Evolutionary conservation across 2,797 vertebrate species (phyloP).

Genomic region (Syngnathus rostellatus): DNA sequence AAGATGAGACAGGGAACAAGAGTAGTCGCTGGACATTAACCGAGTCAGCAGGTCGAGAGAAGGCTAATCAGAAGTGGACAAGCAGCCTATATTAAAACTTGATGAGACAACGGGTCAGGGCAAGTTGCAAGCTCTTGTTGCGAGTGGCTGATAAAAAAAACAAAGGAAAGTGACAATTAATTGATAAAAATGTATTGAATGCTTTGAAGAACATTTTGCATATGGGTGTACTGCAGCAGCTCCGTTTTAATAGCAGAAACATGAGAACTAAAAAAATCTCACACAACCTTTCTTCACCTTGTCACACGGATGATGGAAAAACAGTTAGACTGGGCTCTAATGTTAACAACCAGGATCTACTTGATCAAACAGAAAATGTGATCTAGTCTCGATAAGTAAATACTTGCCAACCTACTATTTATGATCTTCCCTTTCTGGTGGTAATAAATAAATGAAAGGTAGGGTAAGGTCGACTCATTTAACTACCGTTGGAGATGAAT

Average conservation of each 20-base stretch:
- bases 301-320: conserved; percentile 9
- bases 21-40: not conserved
- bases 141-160: conserved; percentile 18
- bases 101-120: conserved; percentile 53
- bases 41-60: conserved; percentile 29
- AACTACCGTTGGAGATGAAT: conserved; percentile 18
- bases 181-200: not conserved
- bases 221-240: not conserved
- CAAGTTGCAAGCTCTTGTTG: conserved; percentile 41
- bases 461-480: conserved; percentile 6
- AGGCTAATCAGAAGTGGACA: conserved; percentile 58
- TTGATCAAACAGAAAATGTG: conserved; percentile 40
- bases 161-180: conserved; percentile 32
- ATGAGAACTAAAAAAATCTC: conserved; percentile 1
- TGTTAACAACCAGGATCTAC: conserved; percentile 26
- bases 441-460: conserved; percentile 20
- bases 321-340: conserved; percentile 23
- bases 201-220: not conserved
- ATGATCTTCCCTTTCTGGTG: conserved; percentile 12
- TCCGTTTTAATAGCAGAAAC: not conserved
- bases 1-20: not conserved
- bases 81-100: conserved; percentile 64
- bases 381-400: conserved; percentile 27
- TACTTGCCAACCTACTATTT: not conserved
- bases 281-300: conserved; percentile 3